Conservation (phyloP, 2,797 vertebrate genomes). For the Salmo trutta region DNA sequence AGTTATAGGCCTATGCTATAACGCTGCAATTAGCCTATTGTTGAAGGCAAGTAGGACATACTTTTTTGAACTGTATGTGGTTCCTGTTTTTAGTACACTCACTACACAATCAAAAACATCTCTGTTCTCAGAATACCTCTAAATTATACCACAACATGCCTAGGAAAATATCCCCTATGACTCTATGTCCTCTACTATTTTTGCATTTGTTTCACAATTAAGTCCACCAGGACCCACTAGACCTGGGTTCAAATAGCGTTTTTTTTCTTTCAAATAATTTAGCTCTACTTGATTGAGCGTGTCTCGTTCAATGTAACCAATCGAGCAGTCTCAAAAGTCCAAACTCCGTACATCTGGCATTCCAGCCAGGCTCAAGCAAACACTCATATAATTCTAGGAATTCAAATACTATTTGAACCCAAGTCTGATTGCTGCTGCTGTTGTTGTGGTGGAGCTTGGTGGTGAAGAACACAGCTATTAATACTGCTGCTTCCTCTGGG, state of each 20-base stretch:
- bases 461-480: slow-evolving; percentile 66
- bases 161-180: slow-evolving; percentile 23
- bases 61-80: background rate
- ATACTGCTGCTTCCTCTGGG: slow-evolving; percentile 62
- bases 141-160: slow-evolving; percentile 24
- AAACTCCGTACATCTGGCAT: background rate
- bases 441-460: slow-evolving; percentile 49
- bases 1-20: too few species aligned
- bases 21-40: too few species aligned
- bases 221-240: slow-evolving; percentile 48
- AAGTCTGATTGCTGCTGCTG: background rate
- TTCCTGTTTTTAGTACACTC: background rate
- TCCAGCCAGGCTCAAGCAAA: background rate
- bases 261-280: background rate
- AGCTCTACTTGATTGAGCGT: slow-evolving; percentile 42
- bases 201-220: slow-evolving; percentile 59
- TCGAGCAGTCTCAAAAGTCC: background rate
- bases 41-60: background rate
- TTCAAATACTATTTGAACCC: background rate
- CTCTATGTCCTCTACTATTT: slow-evolving; percentile 10
- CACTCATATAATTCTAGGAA: background rate
- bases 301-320: slow-evolving; percentile 13
- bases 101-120: background rate
- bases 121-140: background rate
- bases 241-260: background rate